Conservation (phyloP, 2,888 invertebrate genomes). For the Acleris emargana region DNA sequence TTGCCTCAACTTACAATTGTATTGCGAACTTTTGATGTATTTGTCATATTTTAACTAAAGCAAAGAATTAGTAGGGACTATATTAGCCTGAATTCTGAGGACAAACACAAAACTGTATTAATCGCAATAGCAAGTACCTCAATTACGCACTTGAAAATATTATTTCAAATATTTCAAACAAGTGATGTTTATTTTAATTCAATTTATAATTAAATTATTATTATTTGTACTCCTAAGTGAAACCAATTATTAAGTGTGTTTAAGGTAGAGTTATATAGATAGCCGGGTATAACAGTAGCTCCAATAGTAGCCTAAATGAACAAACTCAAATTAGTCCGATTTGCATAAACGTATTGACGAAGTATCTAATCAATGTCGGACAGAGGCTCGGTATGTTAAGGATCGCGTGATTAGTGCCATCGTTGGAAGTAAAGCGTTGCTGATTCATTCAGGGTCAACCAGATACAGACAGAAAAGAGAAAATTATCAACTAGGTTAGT, state of each 20-base stretch:
- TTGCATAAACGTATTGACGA: conserved; percentile 60
- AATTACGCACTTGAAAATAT: too few relatives aligned
- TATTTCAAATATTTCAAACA: too few relatives aligned
- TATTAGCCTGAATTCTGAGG: too few relatives aligned
- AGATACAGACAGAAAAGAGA: too few relatives aligned
- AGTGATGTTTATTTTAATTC: too few relatives aligned
- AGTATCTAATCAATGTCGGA: conserved; percentile 53
- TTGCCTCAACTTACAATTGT: conserved; percentile 15
- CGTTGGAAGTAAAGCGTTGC: not conserved
- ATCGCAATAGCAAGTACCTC: too few relatives aligned
- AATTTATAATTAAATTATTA: too few relatives aligned
- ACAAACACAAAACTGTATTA: too few relatives aligned
- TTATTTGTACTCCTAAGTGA: not conserved
- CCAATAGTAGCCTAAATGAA: conserved; percentile 45
- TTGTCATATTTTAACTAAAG: not conserved
- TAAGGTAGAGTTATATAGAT: not conserved
- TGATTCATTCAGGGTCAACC: too few relatives aligned
- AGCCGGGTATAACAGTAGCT: conserved; percentile 6
- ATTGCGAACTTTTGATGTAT: not conserved
- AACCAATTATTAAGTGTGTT: not conserved
- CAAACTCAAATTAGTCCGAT: conserved; percentile 57
- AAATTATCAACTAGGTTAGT: too few relatives aligned
- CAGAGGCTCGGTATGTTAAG: conserved; percentile 34
- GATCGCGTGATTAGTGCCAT: conserved; percentile 24
- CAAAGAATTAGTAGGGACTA: too few relatives aligned